These are phyloP conservation scores for Zaprionus camerounensis DNA, from an alignment of 1,140 invertebrate genomes.

Conservation along the genomic window DNA sequence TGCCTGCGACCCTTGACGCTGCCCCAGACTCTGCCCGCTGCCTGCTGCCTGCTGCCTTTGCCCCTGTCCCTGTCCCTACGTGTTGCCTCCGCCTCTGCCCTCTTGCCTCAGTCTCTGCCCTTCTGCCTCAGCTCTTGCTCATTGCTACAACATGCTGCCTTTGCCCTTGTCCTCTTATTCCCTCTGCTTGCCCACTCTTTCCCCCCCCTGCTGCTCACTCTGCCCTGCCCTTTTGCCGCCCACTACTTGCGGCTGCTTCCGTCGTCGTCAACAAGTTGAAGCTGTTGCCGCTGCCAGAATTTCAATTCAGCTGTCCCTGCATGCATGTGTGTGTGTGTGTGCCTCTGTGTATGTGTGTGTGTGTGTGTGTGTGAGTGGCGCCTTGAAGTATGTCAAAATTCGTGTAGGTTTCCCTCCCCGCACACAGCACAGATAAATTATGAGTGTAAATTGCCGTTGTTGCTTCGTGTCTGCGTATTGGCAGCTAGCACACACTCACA, in stretches of 20 bases:
- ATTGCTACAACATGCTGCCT: background rate
- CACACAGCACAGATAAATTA: conserved; percentile 45
- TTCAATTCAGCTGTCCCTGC: conserved; percentile 35
- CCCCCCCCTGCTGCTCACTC: background rate
- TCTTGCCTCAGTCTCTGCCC: too few species aligned
- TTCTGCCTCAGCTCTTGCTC: too few species aligned
- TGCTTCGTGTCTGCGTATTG: conserved; percentile 48
- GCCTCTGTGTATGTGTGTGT: conserved; percentile 3
- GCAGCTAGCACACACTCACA: conserved; percentile 23
- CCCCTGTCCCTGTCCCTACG: background rate
- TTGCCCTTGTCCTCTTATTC: too few species aligned
- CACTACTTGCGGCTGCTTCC: conserved; percentile 69
- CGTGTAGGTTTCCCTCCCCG: conserved; percentile 21
- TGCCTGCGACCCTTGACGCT: background rate
- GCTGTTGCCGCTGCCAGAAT: conserved; percentile 68
- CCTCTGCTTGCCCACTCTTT: too few species aligned
- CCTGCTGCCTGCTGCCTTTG: background rate
- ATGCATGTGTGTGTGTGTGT: background rate
- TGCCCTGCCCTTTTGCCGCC: conserved; percentile 41
- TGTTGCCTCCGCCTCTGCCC: background rate
- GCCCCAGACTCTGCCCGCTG: background rate
- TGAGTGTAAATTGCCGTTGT: conserved; percentile 57
- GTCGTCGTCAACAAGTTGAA: conserved; percentile 81
- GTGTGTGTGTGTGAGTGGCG: conserved; percentile 29
- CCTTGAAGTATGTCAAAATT: conserved; percentile 64